Evolutionary conservation across 2,113 vertebrate genomes (phyloP).

Genomic region (Limanda limanda): DNA sequence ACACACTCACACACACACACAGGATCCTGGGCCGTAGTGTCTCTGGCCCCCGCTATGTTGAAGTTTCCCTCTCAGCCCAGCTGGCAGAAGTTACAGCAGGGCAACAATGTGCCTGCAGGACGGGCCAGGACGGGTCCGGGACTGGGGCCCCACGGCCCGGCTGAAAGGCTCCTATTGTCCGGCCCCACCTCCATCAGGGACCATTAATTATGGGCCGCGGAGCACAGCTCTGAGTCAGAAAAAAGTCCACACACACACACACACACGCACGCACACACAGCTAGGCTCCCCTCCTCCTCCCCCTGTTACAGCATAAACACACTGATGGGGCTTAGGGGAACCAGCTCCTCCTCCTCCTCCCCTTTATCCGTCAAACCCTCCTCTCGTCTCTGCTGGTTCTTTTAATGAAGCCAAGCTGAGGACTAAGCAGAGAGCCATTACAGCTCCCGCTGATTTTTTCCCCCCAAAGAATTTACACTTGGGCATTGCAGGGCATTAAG

Average conservation of each 20-base stretch:
- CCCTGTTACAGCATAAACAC: slow-evolving; percentile 60
- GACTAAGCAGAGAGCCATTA: slow-evolving; percentile 42
- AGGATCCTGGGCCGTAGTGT: slow-evolving; percentile 79
- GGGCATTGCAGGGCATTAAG: slow-evolving; percentile 24
- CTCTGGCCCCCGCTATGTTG: slow-evolving; percentile 87
- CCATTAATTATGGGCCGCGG: slow-evolving; percentile 96
- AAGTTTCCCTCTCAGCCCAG: slow-evolving; percentile 89
- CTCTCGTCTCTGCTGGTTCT: slow-evolving; percentile 45
- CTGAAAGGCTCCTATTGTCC: slow-evolving; percentile 96
- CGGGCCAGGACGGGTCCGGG: slow-evolving; percentile 75
- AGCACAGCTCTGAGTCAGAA: slow-evolving; percentile 82
- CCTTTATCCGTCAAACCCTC: slow-evolving; percentile 4
- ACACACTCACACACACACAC: background rate
- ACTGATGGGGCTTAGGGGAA: slow-evolving; percentile 47
- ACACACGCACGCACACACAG: slow-evolving; percentile 27
- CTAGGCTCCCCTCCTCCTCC: slow-evolving; percentile 3
- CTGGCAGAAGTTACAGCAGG: slow-evolving; percentile 93
- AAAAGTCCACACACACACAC: slow-evolving; percentile 24
- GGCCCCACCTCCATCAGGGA: slow-evolving; percentile 88
- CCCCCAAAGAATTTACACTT: slow-evolving; percentile 21
- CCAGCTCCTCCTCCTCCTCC: slow-evolving; percentile 18
- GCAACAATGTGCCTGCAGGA: slow-evolving; percentile 92
- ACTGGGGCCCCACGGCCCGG: slow-evolving; percentile 69
- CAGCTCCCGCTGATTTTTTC: slow-evolving; percentile 31
- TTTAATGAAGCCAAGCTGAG: slow-evolving; percentile 69